Evolutionary conservation across 2,888 invertebrate species (phyloP), one percentile per base, ranked within the genome.

Genomic region (Darwinula stevensoni): DNA sequence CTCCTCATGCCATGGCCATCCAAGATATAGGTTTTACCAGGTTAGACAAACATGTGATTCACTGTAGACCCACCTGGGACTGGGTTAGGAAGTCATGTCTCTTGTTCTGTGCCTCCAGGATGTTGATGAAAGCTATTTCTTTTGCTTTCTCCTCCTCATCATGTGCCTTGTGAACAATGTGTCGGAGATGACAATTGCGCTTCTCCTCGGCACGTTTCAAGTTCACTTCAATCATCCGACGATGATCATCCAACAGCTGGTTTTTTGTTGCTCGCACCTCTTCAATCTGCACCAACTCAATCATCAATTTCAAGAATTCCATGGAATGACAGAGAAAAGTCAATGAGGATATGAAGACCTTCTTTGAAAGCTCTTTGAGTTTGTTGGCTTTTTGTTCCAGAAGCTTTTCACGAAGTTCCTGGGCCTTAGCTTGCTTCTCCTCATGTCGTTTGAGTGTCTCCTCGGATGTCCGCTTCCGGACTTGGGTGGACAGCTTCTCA

Each of bases 51-150:
- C n/a, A n/a, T n/a, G n/a, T n/a, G n/a, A n/a, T n/a, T n/a, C n/a
- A n/a, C n/a, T n/a, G 22, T 22, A 6, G 22, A 22, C 31, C 31
- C 36, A 73, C 68, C 41, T 73, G 68, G 40, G 70, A 72, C 28
- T 71, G 64, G 32, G 74, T 73, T 45, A 84, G 58, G 44, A 88
- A 72, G 51, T 91, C 91, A 45, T 82, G 71, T 1, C 80, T 58
- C 43, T 84, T 72, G 49, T 91, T 86, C 53, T 86, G 82, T 0
- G 84, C 86, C 47, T 88, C 86, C 27, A 94, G 54, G 42, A 76
- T 76, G 49, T 88, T 94, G 36, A 94, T 94, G 49, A 94, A 94
- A 11, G 86, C 86, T 33, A 94, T 91, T 57, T 97, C 94, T 38
- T 80, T 74, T 3, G 84, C 63, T 48, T 91, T 91, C 36, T 82